Evolutionary conservation across 2,797 vertebrate species (phyloP).

Genomic region (Neosalanx taihuensis): DNA sequence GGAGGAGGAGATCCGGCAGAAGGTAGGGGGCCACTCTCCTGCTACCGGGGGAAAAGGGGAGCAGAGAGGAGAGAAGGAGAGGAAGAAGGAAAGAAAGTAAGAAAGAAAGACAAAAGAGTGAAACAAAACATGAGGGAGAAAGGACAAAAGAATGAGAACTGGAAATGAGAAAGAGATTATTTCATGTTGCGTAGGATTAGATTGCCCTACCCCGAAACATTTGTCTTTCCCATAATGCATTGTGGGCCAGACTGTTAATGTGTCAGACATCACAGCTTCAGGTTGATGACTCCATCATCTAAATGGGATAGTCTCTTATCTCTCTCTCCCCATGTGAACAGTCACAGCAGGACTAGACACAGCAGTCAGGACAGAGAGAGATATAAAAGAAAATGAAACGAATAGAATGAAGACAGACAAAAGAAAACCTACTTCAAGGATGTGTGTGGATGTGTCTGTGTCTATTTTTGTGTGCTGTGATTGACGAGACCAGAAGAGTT

Average conservation of each 20-base stretch:
- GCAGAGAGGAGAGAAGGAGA: neutral
- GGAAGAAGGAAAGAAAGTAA: neutral
- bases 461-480: neutral
- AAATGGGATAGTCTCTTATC: constrained; percentile 7
- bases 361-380: too few relatives aligned
- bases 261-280: constrained; percentile 20
- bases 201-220: constrained; percentile 23
- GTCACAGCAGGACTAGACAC: too few relatives aligned
- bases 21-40: constrained; percentile 70
- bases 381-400: too few relatives aligned
- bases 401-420: too few relatives aligned
- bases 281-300: constrained; percentile 19
- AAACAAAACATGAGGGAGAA: neutral
- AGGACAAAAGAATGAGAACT: constrained; percentile 3
- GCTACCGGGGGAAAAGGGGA: neutral
- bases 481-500: neutral
- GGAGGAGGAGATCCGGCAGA: constrained; percentile 97
- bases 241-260: constrained; percentile 13
- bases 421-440: too few relatives aligned
- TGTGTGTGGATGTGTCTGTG: neutral
- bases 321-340: too few relatives aligned
- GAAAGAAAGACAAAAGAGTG: neutral
- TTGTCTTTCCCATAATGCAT: constrained; percentile 29
- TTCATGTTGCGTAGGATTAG: constrained; percentile 37
- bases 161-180: constrained; percentile 8